phyloP scores from a whole-genome alignment of 2,888 invertebrate species.

The Ophion ventricosus region DNA sequence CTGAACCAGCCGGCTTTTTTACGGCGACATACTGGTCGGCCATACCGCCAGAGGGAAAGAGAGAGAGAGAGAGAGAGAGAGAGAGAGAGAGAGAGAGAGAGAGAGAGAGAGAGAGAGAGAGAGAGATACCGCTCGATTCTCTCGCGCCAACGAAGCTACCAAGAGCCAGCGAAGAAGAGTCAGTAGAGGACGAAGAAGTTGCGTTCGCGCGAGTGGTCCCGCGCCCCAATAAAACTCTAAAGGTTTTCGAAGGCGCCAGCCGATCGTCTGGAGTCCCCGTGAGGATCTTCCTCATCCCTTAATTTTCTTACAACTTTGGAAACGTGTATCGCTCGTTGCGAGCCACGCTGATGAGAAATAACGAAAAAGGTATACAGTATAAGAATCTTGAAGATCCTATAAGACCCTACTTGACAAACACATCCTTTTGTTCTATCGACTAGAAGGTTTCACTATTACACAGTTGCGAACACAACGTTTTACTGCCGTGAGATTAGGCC shows the following conservation, averaged over 20 bases:
- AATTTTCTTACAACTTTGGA: constrained; percentile 73
- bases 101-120: constrained; percentile 39
- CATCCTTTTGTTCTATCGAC: constrained; percentile 78
- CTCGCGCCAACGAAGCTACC: constrained; percentile 45
- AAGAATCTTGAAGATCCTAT: constrained; percentile 1
- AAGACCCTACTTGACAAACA: constrained; percentile 50
- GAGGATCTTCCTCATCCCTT: constrained; percentile 68
- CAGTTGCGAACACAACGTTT: constrained; percentile 79
- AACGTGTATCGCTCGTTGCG: constrained; percentile 39
- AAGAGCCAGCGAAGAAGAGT: constrained; percentile 45
- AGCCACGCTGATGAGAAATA: constrained; percentile 57
- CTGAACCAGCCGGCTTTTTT: constrained; percentile 77
- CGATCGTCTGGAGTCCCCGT: constrained; percentile 73
- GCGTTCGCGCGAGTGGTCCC: constrained; percentile 67
- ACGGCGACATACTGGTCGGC: constrained; percentile 80
- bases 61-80: constrained; percentile 37
- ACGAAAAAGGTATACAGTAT: constrained; percentile 59
- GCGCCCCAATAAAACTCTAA: constrained; percentile 76
- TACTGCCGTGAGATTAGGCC: constrained; percentile 70
- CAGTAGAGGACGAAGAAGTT: constrained; percentile 50
- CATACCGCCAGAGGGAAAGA: constrained; percentile 71
- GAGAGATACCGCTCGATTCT: constrained; percentile 45
- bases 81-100: constrained; percentile 35
- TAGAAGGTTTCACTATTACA: constrained; percentile 42
- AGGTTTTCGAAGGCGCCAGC: constrained; percentile 76